A percentile compares a stretch with the other conserved stretches of the same genome.
Evolutionary conservation across 2,888 invertebrate genomes (phyloP).

Genomic region (Invenusta paracnida): DNA sequence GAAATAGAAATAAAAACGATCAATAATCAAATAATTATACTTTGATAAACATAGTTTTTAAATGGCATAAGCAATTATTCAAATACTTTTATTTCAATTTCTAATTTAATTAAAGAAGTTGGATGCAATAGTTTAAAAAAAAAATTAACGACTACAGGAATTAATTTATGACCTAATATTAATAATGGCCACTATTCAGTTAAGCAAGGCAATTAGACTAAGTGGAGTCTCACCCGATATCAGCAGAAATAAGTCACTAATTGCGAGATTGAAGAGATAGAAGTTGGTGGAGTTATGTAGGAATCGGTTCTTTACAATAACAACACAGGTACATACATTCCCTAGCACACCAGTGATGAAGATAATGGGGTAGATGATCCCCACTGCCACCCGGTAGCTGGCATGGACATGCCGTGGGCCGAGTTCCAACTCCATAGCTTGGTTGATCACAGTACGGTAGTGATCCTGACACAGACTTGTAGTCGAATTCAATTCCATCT

Average conservation of each 20-base stretch:
- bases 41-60: too few relatives aligned
- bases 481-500: background rate
- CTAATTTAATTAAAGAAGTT: too few relatives aligned
- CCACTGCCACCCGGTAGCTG: background rate
- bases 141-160: too few relatives aligned
- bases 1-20: too few relatives aligned
- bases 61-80: too few relatives aligned
- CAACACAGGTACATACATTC: slow-evolving; percentile 12
- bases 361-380: background rate
- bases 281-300: slow-evolving; percentile 31
- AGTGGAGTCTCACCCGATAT: slow-evolving; percentile 19
- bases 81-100: too few relatives aligned
- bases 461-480: background rate
- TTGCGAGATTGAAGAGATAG: slow-evolving; percentile 13
- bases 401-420: background rate
- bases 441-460: background rate
- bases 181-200: too few relatives aligned
- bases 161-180: too few relatives aligned
- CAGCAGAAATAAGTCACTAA: slow-evolving; percentile 33
- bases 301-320: background rate
- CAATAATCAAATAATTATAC: too few relatives aligned
- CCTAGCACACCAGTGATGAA: background rate
- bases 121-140: too few relatives aligned
- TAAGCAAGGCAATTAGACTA: too few relatives aligned
- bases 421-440: background rate